phyloP scores from a whole-genome alignment of 2,797 vertebrate species.

The Cossypha dichroa region DNA sequence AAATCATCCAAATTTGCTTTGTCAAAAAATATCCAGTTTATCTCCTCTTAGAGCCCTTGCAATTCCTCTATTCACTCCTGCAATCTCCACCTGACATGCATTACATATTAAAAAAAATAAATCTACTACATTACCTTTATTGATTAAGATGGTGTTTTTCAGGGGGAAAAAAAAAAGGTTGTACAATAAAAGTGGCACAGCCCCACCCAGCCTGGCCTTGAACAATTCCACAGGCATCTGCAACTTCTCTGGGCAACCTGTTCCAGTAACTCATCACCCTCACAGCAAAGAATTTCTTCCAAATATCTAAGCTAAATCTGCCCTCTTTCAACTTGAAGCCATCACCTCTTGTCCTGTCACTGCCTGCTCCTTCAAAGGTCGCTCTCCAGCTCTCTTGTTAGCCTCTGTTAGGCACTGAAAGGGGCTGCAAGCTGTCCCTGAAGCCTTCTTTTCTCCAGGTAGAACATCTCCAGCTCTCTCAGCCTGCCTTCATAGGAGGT shows the following conservation, averaged over 20 bases:
- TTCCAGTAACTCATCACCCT: background rate
- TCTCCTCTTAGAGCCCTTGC: background rate
- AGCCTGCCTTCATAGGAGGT: background rate
- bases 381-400: background rate
- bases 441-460: background rate
- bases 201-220: background rate
- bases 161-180: background rate
- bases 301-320: background rate
- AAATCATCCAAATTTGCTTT: background rate
- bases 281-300: background rate
- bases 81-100: background rate
- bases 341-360: background rate
- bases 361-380: background rate
- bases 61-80: background rate
- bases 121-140: background rate
- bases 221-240: accelerated
- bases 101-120: background rate
- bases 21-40: background rate
- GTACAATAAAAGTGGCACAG: background rate
- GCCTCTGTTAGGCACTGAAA: background rate
- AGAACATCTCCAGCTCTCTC: background rate
- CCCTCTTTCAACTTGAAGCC: background rate
- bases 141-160: background rate
- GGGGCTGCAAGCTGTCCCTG: background rate
- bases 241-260: background rate